Conservation (phyloP, 2,888 invertebrate genomes). For the Anthophora plumipes region DNA sequence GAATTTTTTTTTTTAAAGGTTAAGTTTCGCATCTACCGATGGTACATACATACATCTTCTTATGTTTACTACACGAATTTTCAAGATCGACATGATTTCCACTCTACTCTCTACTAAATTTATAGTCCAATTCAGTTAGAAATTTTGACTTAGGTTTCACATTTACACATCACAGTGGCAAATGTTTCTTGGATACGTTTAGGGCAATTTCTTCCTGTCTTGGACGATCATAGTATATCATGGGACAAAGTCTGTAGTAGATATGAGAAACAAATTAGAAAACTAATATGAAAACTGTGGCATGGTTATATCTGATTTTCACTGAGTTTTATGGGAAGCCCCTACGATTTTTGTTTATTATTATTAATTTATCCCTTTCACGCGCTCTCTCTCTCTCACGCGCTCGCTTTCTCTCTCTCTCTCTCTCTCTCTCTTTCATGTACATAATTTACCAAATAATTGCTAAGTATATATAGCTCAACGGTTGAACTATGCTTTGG, state of each 20-base stretch:
- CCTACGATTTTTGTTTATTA: constrained; percentile 42
- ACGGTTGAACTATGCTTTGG: constrained; percentile 36
- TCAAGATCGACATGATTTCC: constrained; percentile 49
- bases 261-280: constrained; percentile 14
- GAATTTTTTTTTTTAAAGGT: neutral
- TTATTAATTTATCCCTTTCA: constrained; percentile 11
- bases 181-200: constrained; percentile 21
- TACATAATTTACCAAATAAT: constrained; percentile 23
- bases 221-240: neutral
- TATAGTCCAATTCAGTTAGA: constrained; percentile 37
- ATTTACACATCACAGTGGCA: constrained; percentile 59
- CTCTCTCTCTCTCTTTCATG: constrained; percentile 1
- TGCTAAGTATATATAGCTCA: constrained; percentile 25
- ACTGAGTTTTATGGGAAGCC: constrained; percentile 44
- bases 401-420: neutral
- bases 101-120: constrained; percentile 39
- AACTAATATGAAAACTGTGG: constrained; percentile 4
- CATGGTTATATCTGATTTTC: constrained; percentile 1
- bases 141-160: constrained; percentile 28
- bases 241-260: neutral
- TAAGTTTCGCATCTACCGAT: constrained; percentile 10
- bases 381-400: constrained; percentile 6
- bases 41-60: constrained; percentile 19
- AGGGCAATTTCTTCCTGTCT: constrained; percentile 26
- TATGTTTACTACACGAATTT: constrained; percentile 54